phyloP scores from a whole-genome alignment of 2,797 vertebrate species.

The Austrolebias charrua region DNA sequence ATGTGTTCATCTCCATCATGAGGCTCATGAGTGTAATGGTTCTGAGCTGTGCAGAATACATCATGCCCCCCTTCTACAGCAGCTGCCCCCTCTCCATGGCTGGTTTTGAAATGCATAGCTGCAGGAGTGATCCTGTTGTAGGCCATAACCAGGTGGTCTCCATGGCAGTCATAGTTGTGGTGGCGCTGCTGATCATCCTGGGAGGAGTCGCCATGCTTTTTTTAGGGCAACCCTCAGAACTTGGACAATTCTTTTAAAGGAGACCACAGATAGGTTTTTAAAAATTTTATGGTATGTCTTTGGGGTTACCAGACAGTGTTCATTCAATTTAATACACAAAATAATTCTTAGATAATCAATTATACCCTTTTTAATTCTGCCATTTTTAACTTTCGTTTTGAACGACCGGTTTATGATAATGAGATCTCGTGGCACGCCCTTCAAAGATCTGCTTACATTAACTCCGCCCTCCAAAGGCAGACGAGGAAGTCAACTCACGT shows the following conservation, averaged over 20 bases:
- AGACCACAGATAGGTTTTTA: too few relatives aligned
- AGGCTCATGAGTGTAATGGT: slow-evolving; percentile 78
- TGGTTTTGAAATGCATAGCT: slow-evolving; percentile 70
- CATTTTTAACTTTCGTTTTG: too few relatives aligned
- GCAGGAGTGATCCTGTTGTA: slow-evolving; percentile 79
- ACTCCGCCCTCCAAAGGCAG: too few relatives aligned
- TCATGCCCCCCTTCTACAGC: slow-evolving; percentile 77
- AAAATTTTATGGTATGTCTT: too few relatives aligned
- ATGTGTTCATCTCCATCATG: slow-evolving; percentile 76
- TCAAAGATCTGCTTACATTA: too few relatives aligned
- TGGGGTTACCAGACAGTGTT: too few relatives aligned
- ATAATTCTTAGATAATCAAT: too few relatives aligned
- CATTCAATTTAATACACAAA: too few relatives aligned
- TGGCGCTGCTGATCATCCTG: slow-evolving; percentile 74
- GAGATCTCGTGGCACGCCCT: too few relatives aligned
- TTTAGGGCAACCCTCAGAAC: slow-evolving; percentile 71
- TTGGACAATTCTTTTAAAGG: slow-evolving; percentile 81
- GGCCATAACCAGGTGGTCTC: slow-evolving; percentile 78
- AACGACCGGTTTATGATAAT: too few relatives aligned
- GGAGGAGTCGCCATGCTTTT: slow-evolving; percentile 76
- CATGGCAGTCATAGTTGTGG: slow-evolving; percentile 78
- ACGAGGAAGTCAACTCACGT: too few relatives aligned
- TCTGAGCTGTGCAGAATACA: slow-evolving; percentile 81
- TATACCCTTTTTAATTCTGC: too few relatives aligned
- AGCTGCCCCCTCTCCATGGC: slow-evolving; percentile 71